These are phyloP conservation scores for Pseudomyrmex concolor DNA, from an alignment of 1,140 invertebrate species.

Conservation along the genomic window DNA sequence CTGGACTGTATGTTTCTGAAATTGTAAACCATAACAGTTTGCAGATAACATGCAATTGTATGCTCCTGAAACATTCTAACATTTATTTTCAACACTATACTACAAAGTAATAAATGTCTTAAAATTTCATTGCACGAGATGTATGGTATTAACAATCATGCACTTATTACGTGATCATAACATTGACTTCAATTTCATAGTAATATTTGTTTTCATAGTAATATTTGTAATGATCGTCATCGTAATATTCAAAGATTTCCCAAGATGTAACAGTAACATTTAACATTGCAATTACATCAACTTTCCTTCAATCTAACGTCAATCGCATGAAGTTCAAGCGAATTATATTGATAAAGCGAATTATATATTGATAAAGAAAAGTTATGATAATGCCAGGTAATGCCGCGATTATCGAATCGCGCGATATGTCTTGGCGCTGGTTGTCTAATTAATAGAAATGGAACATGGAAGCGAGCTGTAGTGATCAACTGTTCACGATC, in stretches of 20 bases:
- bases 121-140: constrained; percentile 74
- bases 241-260: no score
- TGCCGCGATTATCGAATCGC: constrained; percentile 78
- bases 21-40: no score
- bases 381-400: constrained; percentile 81
- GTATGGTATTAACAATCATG: constrained; percentile 77
- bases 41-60: not conserved
- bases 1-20: not conserved
- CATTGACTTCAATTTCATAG: constrained; percentile 31
- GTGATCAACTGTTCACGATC: constrained; percentile 77
- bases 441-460: constrained; percentile 80
- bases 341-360: constrained; percentile 65
- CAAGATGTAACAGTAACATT: no score
- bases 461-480: constrained; percentile 81
- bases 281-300: no score
- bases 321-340: constrained; percentile 28
- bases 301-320: no score
- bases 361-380: constrained; percentile 71
- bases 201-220: constrained; percentile 37
- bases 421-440: constrained; percentile 81
- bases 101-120: constrained; percentile 57
- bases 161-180: constrained; percentile 28
- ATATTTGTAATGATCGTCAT: constrained; percentile 8
- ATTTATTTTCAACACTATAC: constrained; percentile 33
- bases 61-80: not conserved